Conservation (phyloP, 2,888 invertebrate species). For the Gibbula magus region DNA sequence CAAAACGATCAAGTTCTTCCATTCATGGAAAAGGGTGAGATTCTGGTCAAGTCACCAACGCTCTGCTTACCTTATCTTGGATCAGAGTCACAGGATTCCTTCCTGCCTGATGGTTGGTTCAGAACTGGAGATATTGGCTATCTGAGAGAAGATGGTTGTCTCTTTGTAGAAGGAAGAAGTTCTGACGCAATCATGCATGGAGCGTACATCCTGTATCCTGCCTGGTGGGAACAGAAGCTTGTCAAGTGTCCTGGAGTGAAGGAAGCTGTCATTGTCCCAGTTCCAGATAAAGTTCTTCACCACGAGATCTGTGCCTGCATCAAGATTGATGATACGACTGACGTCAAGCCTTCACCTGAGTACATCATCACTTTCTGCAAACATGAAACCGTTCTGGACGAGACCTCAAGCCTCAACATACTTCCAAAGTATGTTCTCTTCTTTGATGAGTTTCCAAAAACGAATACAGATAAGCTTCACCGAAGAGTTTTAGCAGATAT, state of each 20-base stretch:
- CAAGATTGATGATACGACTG: constrained; percentile 13
- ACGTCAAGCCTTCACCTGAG: not conserved
- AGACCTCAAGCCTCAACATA: not conserved
- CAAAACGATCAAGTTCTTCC: too few relatives aligned
- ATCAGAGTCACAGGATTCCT: constrained; percentile 17
- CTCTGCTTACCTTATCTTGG: constrained; percentile 30
- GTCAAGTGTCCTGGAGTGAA: constrained; percentile 19
- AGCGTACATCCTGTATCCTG: constrained; percentile 38
- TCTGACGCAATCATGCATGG: constrained; percentile 40
- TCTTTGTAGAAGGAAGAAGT: constrained; percentile 37
- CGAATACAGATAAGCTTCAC: not conserved
- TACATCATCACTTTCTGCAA: not conserved
- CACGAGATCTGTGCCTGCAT: constrained; percentile 45
- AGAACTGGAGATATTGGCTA: constrained; percentile 42
- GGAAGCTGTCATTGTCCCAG: constrained; percentile 38
- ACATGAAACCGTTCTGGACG: not conserved
- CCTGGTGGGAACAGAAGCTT: constrained; percentile 39
- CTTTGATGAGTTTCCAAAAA: not conserved
- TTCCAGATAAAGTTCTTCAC: constrained; percentile 38
- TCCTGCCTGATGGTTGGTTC: constrained; percentile 41
- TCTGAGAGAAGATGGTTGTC: constrained; percentile 17
- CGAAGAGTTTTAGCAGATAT: not conserved
- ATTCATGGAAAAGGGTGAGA: too few relatives aligned
- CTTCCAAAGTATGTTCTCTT: not conserved
- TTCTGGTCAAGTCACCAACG: constrained; percentile 30